Evolutionary conservation across 2,113 vertebrate genomes (phyloP), one percentile per base, ranked within the genome.

Genomic region (Hippocampus mohnikei): DNA sequence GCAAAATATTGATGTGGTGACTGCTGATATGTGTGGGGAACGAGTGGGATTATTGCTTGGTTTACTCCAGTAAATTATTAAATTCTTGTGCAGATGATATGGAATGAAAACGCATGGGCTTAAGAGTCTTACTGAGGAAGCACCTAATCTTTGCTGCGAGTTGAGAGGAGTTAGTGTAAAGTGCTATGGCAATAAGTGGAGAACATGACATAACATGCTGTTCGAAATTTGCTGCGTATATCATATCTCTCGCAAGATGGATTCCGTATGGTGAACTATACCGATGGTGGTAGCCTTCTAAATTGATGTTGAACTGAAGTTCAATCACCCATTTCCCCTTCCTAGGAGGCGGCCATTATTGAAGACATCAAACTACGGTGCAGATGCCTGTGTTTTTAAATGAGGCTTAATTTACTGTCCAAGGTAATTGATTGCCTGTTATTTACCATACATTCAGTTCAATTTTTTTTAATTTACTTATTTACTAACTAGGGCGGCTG

Each of bases 151-250:
- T 77, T 61, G 50, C 71, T 75, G 64, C 71, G 69, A 79, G 65
- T 67, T 79, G 72, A 55, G 53, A 77, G 46, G 80, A 67, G 59
- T 86, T 78, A 71, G 41, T 69, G 16, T 74, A 77, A 72, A 76
- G 84, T 84, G 74, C 78, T 75, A 81, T 81, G 77, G 84, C 56
- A 81, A 87, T 85, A 78, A 66, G 67, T 8, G 5, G 75, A 75
- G 67, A 66, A 69, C 18, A 41, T 15, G 44, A 64, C 78, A 71
- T 71, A 70, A 84, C 56, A 53, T 80, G 70, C 44, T 79, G 71
- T 62, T 73, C 79, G 60, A 66, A 76, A 67, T 70, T 59, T 44
- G 59, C 70, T 80, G 75, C 73, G 42, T 64, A 73, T 71, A 84
- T 84, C 69, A 76, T 80, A 73, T 78, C 75, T 37, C 77, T 73